phyloP scores from a whole-genome alignment of 2,113 vertebrate species.

The Cebus imitator region DNA sequence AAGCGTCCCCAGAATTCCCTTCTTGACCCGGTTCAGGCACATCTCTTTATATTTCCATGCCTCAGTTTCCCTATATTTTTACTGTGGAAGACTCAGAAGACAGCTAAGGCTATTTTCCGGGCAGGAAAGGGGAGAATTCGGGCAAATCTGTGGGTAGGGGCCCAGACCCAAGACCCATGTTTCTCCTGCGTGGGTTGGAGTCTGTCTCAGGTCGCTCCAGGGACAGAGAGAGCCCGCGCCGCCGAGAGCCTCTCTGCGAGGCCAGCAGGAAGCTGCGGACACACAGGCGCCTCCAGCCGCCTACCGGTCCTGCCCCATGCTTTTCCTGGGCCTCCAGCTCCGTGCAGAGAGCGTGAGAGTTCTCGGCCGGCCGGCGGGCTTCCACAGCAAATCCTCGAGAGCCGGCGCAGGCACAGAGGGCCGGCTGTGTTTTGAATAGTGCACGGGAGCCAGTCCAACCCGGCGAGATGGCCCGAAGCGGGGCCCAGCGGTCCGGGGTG shows the following conservation, averaged over 20 bases:
- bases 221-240: not conserved
- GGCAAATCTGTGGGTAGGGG: not conserved
- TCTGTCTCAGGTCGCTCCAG: not conserved
- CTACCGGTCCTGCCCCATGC: not conserved
- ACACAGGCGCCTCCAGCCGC: not conserved
- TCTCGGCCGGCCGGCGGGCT: not conserved
- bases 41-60: not conserved
- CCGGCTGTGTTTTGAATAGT: not conserved
- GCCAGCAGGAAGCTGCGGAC: not conserved
- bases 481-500: fast-evolving
- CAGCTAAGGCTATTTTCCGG: not conserved
- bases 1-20: not conserved
- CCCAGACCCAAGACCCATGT: not conserved
- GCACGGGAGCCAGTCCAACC: not conserved
- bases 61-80: not conserved
- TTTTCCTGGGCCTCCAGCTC: no score
- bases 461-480: fast-evolving
- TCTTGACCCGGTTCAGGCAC: not conserved
- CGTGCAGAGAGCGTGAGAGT: not conserved
- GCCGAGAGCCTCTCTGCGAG: not conserved
- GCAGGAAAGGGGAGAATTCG: not conserved
- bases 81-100: not conserved
- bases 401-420: not conserved
- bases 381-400: not conserved
- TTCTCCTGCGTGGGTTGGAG: not conserved